Percentiles rank a stretch among this genome's conserved stretches.
Conservation (phyloP, 2,113 vertebrate species). For the Elephas maximus region DNA sequence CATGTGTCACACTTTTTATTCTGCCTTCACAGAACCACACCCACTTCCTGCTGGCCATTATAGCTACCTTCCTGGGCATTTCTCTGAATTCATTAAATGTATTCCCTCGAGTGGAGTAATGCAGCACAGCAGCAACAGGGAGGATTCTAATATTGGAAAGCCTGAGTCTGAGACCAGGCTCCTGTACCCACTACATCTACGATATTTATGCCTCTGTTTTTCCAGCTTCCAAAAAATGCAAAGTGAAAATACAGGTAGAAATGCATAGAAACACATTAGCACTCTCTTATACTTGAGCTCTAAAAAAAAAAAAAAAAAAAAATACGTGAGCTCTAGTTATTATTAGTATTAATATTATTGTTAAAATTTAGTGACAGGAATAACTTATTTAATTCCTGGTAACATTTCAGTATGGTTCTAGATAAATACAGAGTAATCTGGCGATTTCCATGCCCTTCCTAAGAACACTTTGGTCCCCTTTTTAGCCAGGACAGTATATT, state of each 20-base stretch:
- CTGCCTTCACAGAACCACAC: not conserved
- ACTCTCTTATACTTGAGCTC: not conserved
- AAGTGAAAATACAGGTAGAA: not conserved
- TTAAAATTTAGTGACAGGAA: constrained; percentile 37
- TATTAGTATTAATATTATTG: not conserved
- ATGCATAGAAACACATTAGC: not conserved
- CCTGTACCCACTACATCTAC: not conserved
- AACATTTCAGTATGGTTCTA: not conserved
- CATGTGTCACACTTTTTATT: not conserved
- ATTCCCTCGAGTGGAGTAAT: not conserved
- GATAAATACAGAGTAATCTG: fast-evolving
- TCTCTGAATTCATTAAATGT: not conserved
- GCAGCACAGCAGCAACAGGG: not conserved
- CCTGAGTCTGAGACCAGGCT: not conserved
- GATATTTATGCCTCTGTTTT: not conserved
- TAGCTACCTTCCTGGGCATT: not conserved
- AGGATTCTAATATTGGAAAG: not conserved
- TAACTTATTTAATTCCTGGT: not conserved
- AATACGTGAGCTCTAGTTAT: not conserved
- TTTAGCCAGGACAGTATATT: not conserved
- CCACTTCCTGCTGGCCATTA: not conserved
- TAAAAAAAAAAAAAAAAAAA: too few species aligned
- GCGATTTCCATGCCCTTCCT: not conserved
- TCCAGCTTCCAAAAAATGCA: not conserved
- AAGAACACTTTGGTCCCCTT: not conserved